Evolutionary conservation across 2,113 vertebrate species (phyloP).

Genomic region (Mola mola): DNA sequence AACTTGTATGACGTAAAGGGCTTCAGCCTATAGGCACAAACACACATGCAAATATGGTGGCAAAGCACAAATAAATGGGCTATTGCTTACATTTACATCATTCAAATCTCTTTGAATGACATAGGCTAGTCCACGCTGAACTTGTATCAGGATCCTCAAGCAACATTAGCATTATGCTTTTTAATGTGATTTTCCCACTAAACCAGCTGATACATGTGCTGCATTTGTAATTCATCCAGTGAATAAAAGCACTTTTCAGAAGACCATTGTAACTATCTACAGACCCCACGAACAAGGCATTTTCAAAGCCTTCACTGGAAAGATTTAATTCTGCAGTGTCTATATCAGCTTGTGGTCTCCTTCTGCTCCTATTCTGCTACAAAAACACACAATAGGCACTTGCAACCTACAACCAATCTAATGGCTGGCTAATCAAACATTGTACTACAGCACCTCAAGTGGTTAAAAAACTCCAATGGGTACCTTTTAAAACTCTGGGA

Average conservation of each 20-base stretch:
- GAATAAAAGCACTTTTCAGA: constrained; percentile 1
- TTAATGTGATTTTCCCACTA: not conserved
- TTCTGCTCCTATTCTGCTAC: too few species aligned
- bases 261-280: not conserved
- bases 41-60: constrained; percentile 4
- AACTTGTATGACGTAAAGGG: constrained; percentile 95
- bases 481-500: not conserved
- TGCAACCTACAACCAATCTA: too few species aligned
- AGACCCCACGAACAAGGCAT: not conserved
- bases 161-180: too few species aligned
- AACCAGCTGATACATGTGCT: not conserved
- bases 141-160: too few species aligned
- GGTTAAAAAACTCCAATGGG: constrained; percentile 2
- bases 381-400: too few species aligned
- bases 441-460: not conserved
- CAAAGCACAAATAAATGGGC: not conserved
- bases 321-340: not conserved
- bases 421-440: not conserved
- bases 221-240: not conserved
- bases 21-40: constrained; percentile 83
- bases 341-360: too few species aligned
- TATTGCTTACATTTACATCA: too few species aligned
- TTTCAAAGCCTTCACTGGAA: too few species aligned
- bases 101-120: too few species aligned
- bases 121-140: too few species aligned